phyloP scores from a whole-genome alignment of 2,888 invertebrate species.

The Thelaira solivaga region DNA sequence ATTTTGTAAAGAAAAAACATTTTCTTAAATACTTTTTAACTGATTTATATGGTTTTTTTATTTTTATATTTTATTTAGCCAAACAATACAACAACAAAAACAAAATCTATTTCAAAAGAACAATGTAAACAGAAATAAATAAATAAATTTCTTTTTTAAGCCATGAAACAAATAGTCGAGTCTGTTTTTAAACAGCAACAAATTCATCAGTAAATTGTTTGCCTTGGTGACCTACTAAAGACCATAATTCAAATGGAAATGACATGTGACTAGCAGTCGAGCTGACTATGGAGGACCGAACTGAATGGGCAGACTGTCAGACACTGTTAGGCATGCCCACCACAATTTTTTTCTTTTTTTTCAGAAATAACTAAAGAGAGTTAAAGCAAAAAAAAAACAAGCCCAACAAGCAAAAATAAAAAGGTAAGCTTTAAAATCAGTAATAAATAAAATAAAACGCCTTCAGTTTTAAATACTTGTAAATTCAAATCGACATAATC shows the following conservation, averaged over 20 bases:
- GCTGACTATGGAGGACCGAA: neutral
- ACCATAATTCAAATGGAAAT: conserved; percentile 57
- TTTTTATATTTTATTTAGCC: neutral
- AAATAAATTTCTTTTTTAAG: conserved; percentile 41
- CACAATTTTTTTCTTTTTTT: too few species aligned
- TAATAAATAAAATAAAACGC: conserved; percentile 28
- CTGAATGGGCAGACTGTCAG: conserved; percentile 6
- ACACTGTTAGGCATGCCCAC: conserved; percentile 24
- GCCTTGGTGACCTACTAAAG: conserved; percentile 59
- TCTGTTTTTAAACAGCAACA: conserved; percentile 20
- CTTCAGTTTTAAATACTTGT: conserved; percentile 17
- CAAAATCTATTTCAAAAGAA: conserved; percentile 4
- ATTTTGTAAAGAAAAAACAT: too few species aligned
- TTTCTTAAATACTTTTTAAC: conserved; percentile 45
- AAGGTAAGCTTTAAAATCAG: neutral
- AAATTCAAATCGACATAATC: neutral
- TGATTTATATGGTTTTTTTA: conserved; percentile 35
- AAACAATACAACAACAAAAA: conserved; percentile 22
- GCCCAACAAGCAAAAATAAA: neutral
- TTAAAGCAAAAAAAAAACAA: too few species aligned
- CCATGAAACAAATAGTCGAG: conserved; percentile 14
- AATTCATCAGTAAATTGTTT: conserved; percentile 55
- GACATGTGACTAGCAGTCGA: conserved; percentile 42
- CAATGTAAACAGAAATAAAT: conserved; percentile 22
- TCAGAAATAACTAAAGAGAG: conserved; percentile 14